These are phyloP conservation scores for Anoura caudifer DNA, from an alignment of 2,113 vertebrate genomes.

Conservation along the genomic window DNA sequence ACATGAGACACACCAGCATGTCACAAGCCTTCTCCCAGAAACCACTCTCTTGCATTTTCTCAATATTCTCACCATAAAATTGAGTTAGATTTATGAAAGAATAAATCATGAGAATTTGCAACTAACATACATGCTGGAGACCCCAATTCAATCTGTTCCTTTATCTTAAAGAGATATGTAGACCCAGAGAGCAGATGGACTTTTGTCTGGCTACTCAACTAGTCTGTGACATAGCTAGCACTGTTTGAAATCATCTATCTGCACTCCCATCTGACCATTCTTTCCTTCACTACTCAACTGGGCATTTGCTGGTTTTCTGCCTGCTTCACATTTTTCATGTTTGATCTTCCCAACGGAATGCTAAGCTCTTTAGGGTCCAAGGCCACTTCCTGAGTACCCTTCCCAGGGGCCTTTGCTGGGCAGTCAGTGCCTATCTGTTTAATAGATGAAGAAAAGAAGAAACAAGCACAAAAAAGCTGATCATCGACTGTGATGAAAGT, in stretches of 20 bases:
- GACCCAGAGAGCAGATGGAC: background rate
- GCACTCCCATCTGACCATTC: background rate
- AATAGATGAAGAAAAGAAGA: background rate
- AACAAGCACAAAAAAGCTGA: background rate
- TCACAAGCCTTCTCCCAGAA: background rate
- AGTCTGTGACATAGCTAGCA: fast-evolving
- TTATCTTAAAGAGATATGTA: background rate
- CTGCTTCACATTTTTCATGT: background rate
- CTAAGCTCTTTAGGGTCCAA: background rate
- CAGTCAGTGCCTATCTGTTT: background rate
- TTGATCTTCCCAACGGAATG: background rate
- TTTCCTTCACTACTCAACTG: background rate
- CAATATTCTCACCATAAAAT: background rate
- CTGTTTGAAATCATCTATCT: background rate
- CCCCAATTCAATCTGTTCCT: background rate
- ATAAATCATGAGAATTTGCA: background rate
- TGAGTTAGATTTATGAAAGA: background rate
- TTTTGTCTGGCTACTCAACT: fast-evolving
- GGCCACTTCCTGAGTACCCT: no score
- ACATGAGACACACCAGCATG: background rate
- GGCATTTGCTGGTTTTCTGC: background rate
- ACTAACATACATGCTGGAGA: background rate
- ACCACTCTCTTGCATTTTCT: background rate
- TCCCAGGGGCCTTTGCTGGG: background rate
- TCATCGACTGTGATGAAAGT: background rate